phyloP scores from a whole-genome alignment of 2,888 invertebrate genomes.

The Mystacides longicornis region DNA sequence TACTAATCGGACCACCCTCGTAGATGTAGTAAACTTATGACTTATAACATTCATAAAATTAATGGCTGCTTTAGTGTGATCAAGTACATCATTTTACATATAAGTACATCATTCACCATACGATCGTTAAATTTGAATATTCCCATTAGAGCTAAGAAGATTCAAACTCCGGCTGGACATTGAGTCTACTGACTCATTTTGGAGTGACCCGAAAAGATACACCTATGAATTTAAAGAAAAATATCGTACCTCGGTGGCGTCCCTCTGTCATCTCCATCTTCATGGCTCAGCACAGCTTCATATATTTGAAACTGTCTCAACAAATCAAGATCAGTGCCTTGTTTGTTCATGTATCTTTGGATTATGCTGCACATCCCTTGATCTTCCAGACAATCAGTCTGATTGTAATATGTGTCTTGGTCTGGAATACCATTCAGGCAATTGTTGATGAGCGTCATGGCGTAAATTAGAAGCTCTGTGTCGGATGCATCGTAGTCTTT shows the following conservation, averaged over 20 bases:
- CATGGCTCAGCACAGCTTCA: slow-evolving; percentile 85
- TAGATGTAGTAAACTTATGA: too few relatives aligned
- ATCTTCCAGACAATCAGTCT: slow-evolving; percentile 91
- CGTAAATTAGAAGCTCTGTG: slow-evolving; percentile 90
- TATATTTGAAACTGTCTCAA: slow-evolving; percentile 91
- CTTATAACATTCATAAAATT: too few relatives aligned
- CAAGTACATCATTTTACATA: too few relatives aligned
- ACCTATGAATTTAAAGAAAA: too few relatives aligned
- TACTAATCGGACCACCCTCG: too few relatives aligned
- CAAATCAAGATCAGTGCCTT: slow-evolving; percentile 87
- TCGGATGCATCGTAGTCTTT: slow-evolving; percentile 95
- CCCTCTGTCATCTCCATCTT: slow-evolving; percentile 60
- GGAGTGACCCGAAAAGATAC: too few relatives aligned
- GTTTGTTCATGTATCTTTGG: slow-evolving; percentile 83
- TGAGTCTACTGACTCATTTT: too few relatives aligned
- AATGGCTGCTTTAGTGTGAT: too few relatives aligned
- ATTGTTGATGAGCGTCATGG: slow-evolving; percentile 93
- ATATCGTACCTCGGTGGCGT: slow-evolving; percentile 27
- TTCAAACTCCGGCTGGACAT: too few relatives aligned
- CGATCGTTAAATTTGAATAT: too few relatives aligned
- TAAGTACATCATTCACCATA: too few relatives aligned
- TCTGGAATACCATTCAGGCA: slow-evolving; percentile 88
- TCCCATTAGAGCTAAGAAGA: too few relatives aligned
- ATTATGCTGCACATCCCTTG: slow-evolving; percentile 85
- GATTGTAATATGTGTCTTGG: slow-evolving; percentile 95